phyloP scores from a whole-genome alignment of 2,797 vertebrate species.

The Cheirogaleus major region DNA sequence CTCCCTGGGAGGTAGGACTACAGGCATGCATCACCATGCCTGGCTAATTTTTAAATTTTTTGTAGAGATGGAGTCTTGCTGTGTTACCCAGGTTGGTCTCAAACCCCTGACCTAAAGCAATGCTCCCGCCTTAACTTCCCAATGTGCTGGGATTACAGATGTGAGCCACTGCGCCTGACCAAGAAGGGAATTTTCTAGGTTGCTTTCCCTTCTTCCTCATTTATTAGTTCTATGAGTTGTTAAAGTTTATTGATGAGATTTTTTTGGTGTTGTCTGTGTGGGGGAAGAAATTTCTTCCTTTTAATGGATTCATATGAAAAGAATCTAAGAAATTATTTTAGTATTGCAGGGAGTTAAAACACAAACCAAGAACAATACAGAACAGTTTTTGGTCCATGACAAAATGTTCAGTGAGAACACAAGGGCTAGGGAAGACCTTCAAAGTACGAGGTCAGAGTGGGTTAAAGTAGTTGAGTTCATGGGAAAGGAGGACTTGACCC shows the following conservation, averaged over 20 bases:
- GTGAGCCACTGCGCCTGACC: background rate
- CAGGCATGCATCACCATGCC: too few species aligned
- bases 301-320: background rate
- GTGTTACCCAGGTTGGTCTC: too few species aligned
- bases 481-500: background rate
- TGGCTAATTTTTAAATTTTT: too few species aligned
- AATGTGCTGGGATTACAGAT: background rate
- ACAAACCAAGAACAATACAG: background rate
- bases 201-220: background rate
- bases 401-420: background rate
- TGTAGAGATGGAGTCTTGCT: too few species aligned
- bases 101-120: too few species aligned
- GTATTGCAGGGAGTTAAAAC: background rate
- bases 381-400: background rate
- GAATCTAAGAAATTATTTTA: constrained; percentile 42
- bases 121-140: background rate
- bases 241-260: background rate
- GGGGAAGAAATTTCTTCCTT: background rate
- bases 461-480: background rate
- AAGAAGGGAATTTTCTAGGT: background rate
- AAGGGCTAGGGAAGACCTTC: background rate
- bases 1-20: too few species aligned
- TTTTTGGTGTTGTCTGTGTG: background rate
- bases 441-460: background rate
- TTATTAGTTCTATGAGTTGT: background rate